phyloP scores from a whole-genome alignment of 2,113 vertebrate species.

The Nibea coibor region DNA sequence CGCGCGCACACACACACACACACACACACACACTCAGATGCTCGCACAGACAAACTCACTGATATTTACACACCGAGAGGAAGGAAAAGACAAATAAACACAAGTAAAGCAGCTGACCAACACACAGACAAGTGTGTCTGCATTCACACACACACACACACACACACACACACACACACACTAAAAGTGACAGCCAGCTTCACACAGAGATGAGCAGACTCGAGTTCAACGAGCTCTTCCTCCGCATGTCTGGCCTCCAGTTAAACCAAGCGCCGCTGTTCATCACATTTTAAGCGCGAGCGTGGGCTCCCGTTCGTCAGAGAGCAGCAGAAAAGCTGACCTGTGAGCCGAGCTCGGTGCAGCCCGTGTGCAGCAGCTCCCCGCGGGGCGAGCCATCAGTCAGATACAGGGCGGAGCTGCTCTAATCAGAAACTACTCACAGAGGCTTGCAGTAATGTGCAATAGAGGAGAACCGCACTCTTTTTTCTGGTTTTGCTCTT shows the following conservation, averaged over 20 bases:
- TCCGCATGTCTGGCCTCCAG: not conserved
- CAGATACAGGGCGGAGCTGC: not conserved
- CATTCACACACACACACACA: not conserved
- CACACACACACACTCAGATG: not conserved
- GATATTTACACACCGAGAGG: not conserved
- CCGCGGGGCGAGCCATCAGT: not conserved
- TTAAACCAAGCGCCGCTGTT: not conserved
- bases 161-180: not conserved
- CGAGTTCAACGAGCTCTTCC: conserved; percentile 2
- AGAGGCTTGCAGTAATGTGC: not conserved
- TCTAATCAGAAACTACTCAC: not conserved
- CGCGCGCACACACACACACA: not conserved
- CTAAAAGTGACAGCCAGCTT: not conserved
- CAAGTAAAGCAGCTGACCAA: not conserved
- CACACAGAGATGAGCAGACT: not conserved
- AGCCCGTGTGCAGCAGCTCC: not conserved
- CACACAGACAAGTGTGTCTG: not conserved
- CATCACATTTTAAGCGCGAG: not conserved
- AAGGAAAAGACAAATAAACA: not conserved
- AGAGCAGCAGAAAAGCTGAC: not conserved
- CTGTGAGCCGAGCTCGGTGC: not conserved
- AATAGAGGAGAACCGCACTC: not conserved
- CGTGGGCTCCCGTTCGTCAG: not conserved
- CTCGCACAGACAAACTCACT: not conserved
- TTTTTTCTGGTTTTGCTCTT: not conserved